Base-by-base conservation (phyloP, 1,140 invertebrate genomes). In the Conus ventricosus region DNA sequence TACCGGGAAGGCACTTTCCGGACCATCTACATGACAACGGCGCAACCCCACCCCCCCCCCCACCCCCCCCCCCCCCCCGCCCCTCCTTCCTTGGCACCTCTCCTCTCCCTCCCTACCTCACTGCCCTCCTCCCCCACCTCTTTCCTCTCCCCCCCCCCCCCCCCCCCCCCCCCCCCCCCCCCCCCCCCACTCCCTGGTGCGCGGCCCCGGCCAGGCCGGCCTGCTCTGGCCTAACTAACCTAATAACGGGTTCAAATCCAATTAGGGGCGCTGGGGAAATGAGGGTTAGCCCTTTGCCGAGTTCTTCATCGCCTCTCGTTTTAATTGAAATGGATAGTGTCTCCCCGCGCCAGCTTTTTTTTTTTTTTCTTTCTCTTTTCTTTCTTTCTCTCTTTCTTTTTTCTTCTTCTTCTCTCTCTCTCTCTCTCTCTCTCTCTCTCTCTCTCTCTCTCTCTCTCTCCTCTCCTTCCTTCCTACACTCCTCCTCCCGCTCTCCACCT, bases 221-320 rank as follows among this genome's bases (percentile, higher is more conserved):
- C 54, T 63, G 82, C 82, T 84, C 82, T 84, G 23, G 82, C 82
- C 82, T 84, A 84, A 84, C 82, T 84, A 84, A 84, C 82, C 82
- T 84, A 84, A 84, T 84, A 84, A 84, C 82, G 82, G 57, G 82
- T 84, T 84, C 82, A 63, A 84, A 84, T 84, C 82, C 82, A 84
- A 84, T 84, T 84, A 84, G 82, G 82, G 54, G n/a, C 82, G 54
- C 82, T 23, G 27, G 23, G 23, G 82, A 84, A 84, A 84, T 84
- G 82, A 84, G 57, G 55, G 82, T 39, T 67, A 67, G 54, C 82
- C 82, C 57, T 67, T 67, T 67, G 57, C 82, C 27, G 82, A 84
- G 57, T 25, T 84, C 82, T 84, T 84, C 82, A 63, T 84, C 82
- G 82, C 57, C 82, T 25, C 82, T 67, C 82, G 57, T 84, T 84